Percentiles rank a stretch among this genome's conserved stretches.
phyloP scores from a whole-genome alignment of 2,888 invertebrate genomes.

The Patella ulyssiponensis region DNA sequence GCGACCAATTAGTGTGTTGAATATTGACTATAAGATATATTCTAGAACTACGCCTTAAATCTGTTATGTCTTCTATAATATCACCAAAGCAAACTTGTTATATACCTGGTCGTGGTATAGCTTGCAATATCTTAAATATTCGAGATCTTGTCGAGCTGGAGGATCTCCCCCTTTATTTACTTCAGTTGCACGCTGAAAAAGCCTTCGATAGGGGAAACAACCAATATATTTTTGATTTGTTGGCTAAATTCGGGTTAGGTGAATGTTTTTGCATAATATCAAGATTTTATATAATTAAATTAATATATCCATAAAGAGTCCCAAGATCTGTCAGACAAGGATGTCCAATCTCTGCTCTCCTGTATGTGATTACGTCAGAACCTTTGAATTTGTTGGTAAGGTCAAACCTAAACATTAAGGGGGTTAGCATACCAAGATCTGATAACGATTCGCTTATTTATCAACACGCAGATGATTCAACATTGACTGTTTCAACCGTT shows the following conservation, averaged over 20 bases:
- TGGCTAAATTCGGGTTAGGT: slow-evolving; percentile 42
- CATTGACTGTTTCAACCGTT: background rate
- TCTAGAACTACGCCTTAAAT: slow-evolving; percentile 39
- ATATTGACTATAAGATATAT: slow-evolving; percentile 44
- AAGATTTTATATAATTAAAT: slow-evolving; percentile 41
- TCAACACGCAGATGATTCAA: background rate
- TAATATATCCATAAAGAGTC: slow-evolving; percentile 33
- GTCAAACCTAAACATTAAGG: background rate
- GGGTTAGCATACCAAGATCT: background rate
- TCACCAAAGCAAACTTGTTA: slow-evolving; percentile 44
- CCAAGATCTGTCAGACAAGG: background rate
- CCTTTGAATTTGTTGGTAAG: background rate
- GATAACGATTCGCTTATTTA: background rate
- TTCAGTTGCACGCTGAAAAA: slow-evolving; percentile 47
- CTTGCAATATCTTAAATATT: slow-evolving; percentile 43
- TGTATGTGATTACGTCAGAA: background rate
- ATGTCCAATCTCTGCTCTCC: background rate
- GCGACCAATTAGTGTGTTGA: slow-evolving; percentile 45
- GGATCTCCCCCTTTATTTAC: slow-evolving; percentile 34
- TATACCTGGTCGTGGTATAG: slow-evolving; percentile 41
- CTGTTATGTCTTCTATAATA: slow-evolving; percentile 35
- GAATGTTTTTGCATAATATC: slow-evolving; percentile 39
- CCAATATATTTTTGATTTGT: slow-evolving; percentile 37
- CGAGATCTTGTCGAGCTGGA: slow-evolving; percentile 41
- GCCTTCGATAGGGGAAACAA: slow-evolving; percentile 46